Evolutionary conservation across 2,888 invertebrate species (phyloP).

Genomic region (Osmoderma eremita): DNA sequence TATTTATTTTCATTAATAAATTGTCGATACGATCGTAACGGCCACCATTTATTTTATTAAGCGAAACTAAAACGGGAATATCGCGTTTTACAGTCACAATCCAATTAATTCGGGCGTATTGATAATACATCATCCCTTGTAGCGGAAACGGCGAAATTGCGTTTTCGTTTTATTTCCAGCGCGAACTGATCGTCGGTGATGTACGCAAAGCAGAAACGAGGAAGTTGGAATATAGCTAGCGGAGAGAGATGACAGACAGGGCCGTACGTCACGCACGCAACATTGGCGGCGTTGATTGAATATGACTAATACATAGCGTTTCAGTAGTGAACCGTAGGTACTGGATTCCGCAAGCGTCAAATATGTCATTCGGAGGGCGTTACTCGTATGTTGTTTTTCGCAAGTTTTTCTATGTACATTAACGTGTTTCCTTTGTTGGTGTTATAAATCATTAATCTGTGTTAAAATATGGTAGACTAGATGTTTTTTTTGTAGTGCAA

Average conservation of each 20-base stretch:
- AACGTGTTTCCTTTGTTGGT: too few species aligned
- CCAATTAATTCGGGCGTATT: slow-evolving; percentile 28
- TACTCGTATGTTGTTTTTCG: too few species aligned
- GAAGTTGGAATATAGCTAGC: background rate
- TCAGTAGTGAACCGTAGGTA: background rate
- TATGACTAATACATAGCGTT: slow-evolving; percentile 26
- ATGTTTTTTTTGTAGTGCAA: too few species aligned
- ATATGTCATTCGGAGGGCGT: too few species aligned
- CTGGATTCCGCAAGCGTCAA: too few species aligned
- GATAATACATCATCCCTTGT: slow-evolving; percentile 24
- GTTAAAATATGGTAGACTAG: too few species aligned
- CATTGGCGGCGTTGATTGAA: slow-evolving; percentile 27
- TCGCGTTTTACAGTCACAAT: slow-evolving; percentile 24
- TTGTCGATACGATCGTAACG: background rate
- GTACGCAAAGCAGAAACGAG: background rate
- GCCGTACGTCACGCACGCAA: slow-evolving; percentile 29
- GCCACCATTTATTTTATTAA: slow-evolving; percentile 4
- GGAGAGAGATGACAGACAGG: too few species aligned
- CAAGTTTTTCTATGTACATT: too few species aligned
- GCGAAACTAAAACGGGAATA: slow-evolving; percentile 9
- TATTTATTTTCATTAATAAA: slow-evolving; percentile 19
- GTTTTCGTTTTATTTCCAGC: slow-evolving; percentile 18
- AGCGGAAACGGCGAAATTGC: slow-evolving; percentile 10
- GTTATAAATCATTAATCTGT: too few species aligned
- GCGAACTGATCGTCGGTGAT: background rate